Evolutionary conservation across 2,888 invertebrate genomes (phyloP).

Genomic region (Barypeithes pellucidus): DNA sequence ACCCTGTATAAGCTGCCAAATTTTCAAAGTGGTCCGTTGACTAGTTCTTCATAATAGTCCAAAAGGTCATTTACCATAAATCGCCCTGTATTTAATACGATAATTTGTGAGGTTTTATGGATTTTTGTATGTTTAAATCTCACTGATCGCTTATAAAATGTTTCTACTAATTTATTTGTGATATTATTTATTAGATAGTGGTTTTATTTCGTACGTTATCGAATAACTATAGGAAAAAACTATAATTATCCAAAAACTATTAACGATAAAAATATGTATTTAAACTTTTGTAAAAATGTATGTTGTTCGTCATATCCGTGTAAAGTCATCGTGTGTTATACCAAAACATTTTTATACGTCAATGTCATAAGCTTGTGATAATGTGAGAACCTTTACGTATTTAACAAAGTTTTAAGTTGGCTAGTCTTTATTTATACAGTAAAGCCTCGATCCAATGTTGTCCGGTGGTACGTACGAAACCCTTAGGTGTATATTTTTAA

Average conservation of each 20-base stretch:
- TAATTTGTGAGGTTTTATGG: no score
- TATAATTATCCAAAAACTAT: not conserved
- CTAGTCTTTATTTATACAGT: slow-evolving; percentile 5
- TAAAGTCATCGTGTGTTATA: slow-evolving; percentile 16
- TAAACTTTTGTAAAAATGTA: slow-evolving; percentile 21
- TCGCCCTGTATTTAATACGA: no score
- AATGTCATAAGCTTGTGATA: slow-evolving; percentile 24
- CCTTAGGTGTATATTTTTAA: no score
- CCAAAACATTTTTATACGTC: slow-evolving; percentile 20
- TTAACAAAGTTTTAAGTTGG: not conserved
- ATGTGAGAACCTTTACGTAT: slow-evolving; percentile 13
- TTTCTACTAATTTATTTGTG: not conserved
- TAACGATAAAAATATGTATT: not conserved
- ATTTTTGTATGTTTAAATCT: no score
- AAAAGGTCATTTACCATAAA: no score
- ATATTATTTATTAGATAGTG: not conserved
- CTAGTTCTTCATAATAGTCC: no score
- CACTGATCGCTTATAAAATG: no score
- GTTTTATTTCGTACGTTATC: not conserved
- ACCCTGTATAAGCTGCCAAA: no score
- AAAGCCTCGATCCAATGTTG: not conserved
- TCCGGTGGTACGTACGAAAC: no score
- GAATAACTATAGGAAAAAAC: not conserved
- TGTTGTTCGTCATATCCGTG: slow-evolving; percentile 22
- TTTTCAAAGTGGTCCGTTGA: no score